A percentile compares a stretch with the other conserved stretches of the same genome.
These are phyloP conservation scores for Carabus problematicus DNA, from an alignment of 2,888 invertebrate genomes.

Conservation along the genomic window DNA sequence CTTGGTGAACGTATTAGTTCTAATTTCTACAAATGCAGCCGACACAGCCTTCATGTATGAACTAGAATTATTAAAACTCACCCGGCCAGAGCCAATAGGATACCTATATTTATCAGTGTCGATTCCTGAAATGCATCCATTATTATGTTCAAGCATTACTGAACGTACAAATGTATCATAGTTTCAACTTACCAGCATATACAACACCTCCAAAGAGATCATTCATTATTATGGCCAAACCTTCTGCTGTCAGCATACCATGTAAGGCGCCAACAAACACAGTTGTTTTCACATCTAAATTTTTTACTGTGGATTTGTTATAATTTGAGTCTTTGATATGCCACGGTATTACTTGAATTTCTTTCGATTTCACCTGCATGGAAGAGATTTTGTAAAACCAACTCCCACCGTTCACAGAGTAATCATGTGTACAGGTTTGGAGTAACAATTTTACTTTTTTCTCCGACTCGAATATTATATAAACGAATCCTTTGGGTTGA, in stretches of 20 bases:
- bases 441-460: constrained; percentile 88
- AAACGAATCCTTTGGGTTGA: constrained; percentile 90
- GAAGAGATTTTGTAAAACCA: constrained; percentile 93
- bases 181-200: constrained; percentile 76
- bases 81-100: constrained; percentile 96
- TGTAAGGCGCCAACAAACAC: constrained; percentile 95
- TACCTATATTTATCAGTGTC: constrained; percentile 98
- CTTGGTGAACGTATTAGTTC: constrained; percentile 91
- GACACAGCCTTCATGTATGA: constrained; percentile 95
- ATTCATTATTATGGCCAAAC: constrained; percentile 91
- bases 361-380: constrained; percentile 87
- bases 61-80: constrained; percentile 90
- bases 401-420: constrained; percentile 72
- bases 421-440: constrained; percentile 82
- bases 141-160: too few relatives aligned
- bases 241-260: constrained; percentile 95
- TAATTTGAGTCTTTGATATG: constrained; percentile 90
- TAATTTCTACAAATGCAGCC: constrained; percentile 93
- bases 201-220: constrained; percentile 95
- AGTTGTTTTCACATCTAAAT: constrained; percentile 89
- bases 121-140: constrained; percentile 67
- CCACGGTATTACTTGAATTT: constrained; percentile 98
- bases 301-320: constrained; percentile 77
- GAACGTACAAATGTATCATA: background rate
- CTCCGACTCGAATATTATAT: constrained; percentile 94